A percentile compares a stretch with the other conserved stretches of the same genome.
phyloP scores from a whole-genome alignment of 1,140 invertebrate genomes.

The Leptopilina clavipes region DNA sequence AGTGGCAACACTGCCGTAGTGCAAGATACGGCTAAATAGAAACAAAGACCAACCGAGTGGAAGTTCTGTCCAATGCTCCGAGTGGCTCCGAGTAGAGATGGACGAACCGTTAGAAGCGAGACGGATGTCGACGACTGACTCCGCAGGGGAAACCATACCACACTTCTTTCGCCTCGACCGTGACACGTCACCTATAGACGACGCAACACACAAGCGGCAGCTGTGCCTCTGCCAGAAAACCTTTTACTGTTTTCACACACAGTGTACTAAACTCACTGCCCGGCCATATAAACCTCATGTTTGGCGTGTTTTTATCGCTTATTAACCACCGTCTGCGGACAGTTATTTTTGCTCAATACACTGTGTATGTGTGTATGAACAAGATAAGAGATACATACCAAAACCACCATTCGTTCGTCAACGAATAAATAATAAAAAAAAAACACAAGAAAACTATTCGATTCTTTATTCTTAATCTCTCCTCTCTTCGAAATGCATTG shows the following conservation, averaged over 20 bases:
- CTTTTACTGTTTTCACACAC: conserved; percentile 2
- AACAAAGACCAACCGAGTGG: conserved; percentile 58
- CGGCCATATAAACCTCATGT: not conserved
- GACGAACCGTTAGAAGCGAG: conserved; percentile 38
- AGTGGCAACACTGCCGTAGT: not conserved
- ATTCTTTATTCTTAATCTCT: conserved; percentile 40
- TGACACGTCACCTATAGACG: conserved; percentile 39
- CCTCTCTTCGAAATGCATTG: too few species aligned
- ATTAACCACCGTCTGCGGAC: conserved; percentile 19
- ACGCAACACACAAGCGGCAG: not conserved
- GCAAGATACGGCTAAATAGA: conserved; percentile 45
- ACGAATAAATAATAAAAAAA: too few species aligned
- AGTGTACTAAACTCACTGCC: conserved; percentile 13
- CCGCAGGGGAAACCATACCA: conserved; percentile 34
- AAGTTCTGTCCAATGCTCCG: conserved; percentile 45
- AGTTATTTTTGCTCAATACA: too few species aligned
- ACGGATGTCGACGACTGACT: not conserved
- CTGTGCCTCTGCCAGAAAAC: not conserved
- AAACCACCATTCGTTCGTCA: too few species aligned
- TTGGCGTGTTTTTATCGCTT: not conserved
- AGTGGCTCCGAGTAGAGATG: conserved; percentile 35
- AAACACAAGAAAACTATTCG: conserved; percentile 38
- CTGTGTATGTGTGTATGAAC: too few species aligned
- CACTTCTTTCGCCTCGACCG: conserved; percentile 53
- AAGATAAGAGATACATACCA: too few species aligned